phyloP scores from a whole-genome alignment of 2,888 invertebrate genomes.

The Drosophila peninsularis region DNA sequence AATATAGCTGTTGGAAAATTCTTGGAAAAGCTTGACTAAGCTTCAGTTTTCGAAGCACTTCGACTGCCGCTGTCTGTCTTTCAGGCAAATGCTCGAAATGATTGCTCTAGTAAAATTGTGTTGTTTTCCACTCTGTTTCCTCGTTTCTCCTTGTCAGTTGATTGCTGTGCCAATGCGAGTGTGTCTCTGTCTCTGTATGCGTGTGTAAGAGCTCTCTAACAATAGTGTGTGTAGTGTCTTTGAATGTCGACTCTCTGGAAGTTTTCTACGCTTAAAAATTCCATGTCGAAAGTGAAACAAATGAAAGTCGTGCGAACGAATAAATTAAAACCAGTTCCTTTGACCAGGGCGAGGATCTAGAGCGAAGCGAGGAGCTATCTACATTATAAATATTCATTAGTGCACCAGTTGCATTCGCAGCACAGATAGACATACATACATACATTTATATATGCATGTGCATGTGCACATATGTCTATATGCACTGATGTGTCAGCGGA shows the following conservation, averaged over 20 bases:
- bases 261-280: conserved; percentile 44
- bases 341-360: conserved; percentile 32
- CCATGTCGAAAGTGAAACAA: conserved; percentile 67
- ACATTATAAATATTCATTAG: conserved; percentile 68
- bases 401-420: conserved; percentile 61
- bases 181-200: neutral
- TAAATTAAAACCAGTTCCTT: conserved; percentile 67
- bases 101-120: conserved; percentile 35
- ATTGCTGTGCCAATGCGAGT: conserved; percentile 14
- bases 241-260: conserved; percentile 13
- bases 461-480: neutral
- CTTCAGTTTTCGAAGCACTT: conserved; percentile 16
- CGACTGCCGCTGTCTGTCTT: conserved; percentile 10
- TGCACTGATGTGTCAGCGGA: neutral
- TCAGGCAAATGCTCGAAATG: conserved; percentile 23
- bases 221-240: neutral
- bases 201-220: conserved; percentile 2
- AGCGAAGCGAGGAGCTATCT: neutral
- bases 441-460: neutral
- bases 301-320: conserved; percentile 73
- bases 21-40: conserved; percentile 34
- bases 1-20: conserved; percentile 34
- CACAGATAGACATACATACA: neutral
- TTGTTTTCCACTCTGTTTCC: conserved; percentile 47
- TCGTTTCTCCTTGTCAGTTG: conserved; percentile 33